Evolutionary conservation across 2,113 vertebrate genomes (phyloP).

Genomic region (Menidia beryllina): DNA sequence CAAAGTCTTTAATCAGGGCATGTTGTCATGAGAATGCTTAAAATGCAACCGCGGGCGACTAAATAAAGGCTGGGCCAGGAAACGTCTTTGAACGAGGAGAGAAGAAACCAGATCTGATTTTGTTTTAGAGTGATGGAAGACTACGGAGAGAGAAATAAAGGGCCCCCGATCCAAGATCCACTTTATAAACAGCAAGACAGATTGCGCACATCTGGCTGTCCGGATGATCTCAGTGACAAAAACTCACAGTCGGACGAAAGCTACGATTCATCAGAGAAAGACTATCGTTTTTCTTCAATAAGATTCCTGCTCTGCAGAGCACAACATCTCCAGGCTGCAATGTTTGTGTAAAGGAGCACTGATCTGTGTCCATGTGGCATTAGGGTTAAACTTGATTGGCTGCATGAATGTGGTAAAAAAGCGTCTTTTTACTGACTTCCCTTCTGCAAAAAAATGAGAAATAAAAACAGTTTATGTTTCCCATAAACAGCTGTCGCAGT

Average conservation of each 20-base stretch:
- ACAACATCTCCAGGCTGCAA: neutral
- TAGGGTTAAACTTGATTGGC: no score
- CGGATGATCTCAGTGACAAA: neutral
- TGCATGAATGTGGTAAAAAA: no score
- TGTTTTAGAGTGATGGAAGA: neutral
- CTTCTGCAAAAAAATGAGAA: no score
- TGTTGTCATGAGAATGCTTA: neutral
- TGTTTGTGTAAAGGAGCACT: neutral
- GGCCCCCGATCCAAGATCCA: neutral
- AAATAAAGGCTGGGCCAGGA: no score
- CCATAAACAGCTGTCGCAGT: no score
- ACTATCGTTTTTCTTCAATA: neutral
- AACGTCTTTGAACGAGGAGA: no score
- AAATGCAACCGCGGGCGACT: neutral
- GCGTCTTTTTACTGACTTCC: no score
- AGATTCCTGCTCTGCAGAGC: neutral
- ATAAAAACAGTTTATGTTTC: no score
- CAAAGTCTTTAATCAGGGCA: neutral
- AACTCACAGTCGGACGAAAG: neutral
- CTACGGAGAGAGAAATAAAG: neutral
- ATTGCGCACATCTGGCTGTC: neutral
- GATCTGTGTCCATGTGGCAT: no score
- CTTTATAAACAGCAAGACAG: neutral
- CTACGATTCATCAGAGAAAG: neutral
- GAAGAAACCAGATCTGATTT: neutral